A percentile compares a stretch with the other conserved stretches of the same genome.
Conservation (phyloP, 2,797 vertebrate species). For the Emydoidea blandingii region DNA sequence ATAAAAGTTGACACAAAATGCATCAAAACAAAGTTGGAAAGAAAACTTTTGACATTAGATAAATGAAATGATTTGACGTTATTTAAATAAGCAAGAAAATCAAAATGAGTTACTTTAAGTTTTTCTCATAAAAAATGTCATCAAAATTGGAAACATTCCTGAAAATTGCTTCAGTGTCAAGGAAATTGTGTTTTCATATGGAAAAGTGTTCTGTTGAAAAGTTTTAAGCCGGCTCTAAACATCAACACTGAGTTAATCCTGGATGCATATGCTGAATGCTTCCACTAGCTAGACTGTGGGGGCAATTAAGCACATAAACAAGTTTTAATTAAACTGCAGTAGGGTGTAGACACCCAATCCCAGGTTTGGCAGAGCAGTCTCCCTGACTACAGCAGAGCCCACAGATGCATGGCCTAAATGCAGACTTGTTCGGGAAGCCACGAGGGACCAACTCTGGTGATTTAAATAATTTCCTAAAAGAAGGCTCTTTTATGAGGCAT, state of each 20-base stretch:
- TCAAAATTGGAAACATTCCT: fast-evolving
- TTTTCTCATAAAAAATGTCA: not conserved
- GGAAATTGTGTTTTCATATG: not conserved
- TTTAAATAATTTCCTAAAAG: not conserved
- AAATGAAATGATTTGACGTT: not conserved
- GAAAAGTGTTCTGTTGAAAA: not conserved
- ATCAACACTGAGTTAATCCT: not conserved
- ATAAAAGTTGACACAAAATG: not conserved
- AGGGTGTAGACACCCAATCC: not conserved
- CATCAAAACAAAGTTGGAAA: not conserved
- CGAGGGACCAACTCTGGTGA: not conserved
- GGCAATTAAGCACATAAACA: not conserved
- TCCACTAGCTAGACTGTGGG: fast-evolving
- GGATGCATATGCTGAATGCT: fast-evolving
- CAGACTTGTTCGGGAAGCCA: not conserved
- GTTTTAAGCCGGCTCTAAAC: not conserved
- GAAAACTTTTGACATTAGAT: not conserved
- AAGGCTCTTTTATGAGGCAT: not conserved
- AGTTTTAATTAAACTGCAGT: not conserved
- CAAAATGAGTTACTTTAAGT: not conserved
- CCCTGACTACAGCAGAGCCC: not conserved
- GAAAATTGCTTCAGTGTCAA: not conserved
- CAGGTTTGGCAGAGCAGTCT: not conserved
- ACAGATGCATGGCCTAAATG: not conserved
- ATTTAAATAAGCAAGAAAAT: not conserved